Evolutionary conservation across 2,888 invertebrate genomes (phyloP), one percentile per base, ranked within the genome.

Genomic region (Deilephila porcellus): DNA sequence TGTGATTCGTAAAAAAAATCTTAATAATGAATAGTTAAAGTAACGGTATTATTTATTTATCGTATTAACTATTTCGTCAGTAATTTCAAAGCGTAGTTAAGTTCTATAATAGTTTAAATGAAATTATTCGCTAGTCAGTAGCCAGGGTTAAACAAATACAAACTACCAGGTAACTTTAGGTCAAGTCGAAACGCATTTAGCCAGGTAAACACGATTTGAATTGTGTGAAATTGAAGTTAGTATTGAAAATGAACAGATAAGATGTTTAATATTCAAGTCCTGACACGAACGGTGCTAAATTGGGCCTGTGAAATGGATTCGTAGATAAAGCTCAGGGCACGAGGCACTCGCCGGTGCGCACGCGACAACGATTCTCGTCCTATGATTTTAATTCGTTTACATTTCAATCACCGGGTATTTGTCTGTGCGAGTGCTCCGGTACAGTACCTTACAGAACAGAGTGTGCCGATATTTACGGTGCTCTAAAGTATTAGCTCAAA

Each of bases 281-380:
- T 29, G 60, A 60, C 60, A 60, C 29, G 60, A 60, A 32, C 60
- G 60, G 60, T 17, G 25, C 60, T 60, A 60, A 60, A 32, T 60
- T 29, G 19, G 60, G 25, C 29, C 29, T 60, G 60, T 25, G 60
- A 17, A 60, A 56, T 56, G 56, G 56, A 56, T 56, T 56, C n/a
- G 56, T 60, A 60, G 29, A 60, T 60, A 60, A 60, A 29, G 17
- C 14, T 20, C 14, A 29, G 11, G 53, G 14, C 19, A 19, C 56
- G 56, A 56, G 56, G n/a, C 56, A 56, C n/a, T 14, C 56, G n/a
- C n/a, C n/a, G n/a, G 6, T 5, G 3, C 7, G 29, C 60, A 60
- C 60, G 60, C 60, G 29, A 60, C 11, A 1, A 17, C 11, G 11
- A 29, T 60, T 29, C 60, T 25, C 11, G 25, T 56, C 56, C 56